Conservation (phyloP, 2,888 invertebrate genomes). For the Eupithecia abbreviata region DNA sequence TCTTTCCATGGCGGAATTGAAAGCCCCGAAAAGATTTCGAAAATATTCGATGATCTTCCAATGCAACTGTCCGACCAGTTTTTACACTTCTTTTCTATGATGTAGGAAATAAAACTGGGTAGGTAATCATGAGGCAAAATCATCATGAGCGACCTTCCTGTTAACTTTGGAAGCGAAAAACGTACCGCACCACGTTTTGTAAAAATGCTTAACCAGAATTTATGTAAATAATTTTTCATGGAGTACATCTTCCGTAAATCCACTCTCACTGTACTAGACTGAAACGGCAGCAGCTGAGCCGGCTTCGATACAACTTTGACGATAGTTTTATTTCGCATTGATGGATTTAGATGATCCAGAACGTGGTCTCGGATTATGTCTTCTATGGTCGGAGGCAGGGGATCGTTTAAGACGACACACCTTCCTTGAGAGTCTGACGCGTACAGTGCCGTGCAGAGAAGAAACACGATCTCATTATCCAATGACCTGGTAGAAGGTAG, state of each 20-base stretch:
- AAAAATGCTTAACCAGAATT: not conserved
- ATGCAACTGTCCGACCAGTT: not conserved
- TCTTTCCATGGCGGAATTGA: not conserved
- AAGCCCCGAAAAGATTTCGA: not conserved
- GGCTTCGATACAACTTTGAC: not conserved
- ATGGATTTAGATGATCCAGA: not conserved
- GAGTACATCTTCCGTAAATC: not conserved
- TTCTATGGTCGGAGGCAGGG: conserved; percentile 34
- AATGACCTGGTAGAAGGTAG: not conserved
- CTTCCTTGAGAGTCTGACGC: conserved; percentile 26
- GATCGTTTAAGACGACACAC: conserved; percentile 40
- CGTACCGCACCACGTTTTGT: not conserved
- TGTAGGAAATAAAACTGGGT: not conserved
- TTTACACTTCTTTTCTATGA: not conserved
- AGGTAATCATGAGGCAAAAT: not conserved
- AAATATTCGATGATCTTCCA: not conserved
- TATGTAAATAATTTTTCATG: not conserved
- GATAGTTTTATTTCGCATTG: not conserved
- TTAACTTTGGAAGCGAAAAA: not conserved
- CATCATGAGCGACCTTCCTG: not conserved
- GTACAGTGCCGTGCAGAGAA: not conserved
- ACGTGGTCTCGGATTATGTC: conserved; percentile 19
- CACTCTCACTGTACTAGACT: not conserved
- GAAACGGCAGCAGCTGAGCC: not conserved
- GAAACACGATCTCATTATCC: not conserved